phyloP scores from a whole-genome alignment of 2,113 vertebrate species.

The Castor canadensis region DNA sequence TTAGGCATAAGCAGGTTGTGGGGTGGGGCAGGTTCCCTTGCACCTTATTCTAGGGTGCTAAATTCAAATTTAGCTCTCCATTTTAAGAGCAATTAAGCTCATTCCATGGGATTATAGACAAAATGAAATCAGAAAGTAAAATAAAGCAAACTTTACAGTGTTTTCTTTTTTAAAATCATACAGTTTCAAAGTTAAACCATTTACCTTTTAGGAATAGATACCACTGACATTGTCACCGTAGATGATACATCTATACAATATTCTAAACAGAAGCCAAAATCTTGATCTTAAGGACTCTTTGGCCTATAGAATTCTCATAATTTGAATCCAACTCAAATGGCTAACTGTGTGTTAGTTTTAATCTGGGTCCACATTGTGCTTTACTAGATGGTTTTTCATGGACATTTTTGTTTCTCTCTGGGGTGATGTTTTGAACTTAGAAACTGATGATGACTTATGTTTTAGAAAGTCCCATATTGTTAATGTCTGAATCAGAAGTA shows the following conservation, averaged over 20 bases:
- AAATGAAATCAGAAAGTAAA: not conserved
- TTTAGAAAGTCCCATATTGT: slow-evolving; percentile 58
- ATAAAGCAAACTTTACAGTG: not conserved
- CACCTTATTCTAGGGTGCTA: not conserved
- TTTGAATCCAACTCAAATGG: not conserved
- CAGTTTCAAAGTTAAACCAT: not conserved
- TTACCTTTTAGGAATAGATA: not conserved
- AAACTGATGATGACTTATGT: not conserved
- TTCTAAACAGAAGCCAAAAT: not conserved
- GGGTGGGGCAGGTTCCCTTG: not conserved
- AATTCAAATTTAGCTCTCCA: not conserved
- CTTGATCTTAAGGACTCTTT: not conserved
- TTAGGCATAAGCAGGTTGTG: not conserved
- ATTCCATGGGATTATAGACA: not conserved
- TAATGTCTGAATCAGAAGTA: slow-evolving; percentile 56
- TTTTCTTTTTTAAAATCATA: not conserved
- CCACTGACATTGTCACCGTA: not conserved
- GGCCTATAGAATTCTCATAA: not conserved
- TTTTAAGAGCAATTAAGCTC: not conserved
- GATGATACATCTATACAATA: not conserved
- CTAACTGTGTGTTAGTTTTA: not conserved
- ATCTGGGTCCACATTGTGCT: not conserved
- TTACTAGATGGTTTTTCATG: not conserved
- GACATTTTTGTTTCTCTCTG: not conserved
- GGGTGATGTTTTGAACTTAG: not conserved